A percentile compares a stretch with the other conserved stretches of the same genome.
phyloP scores from a whole-genome alignment of 92 coral and sea anemone genomes.

The Siderastrea radians region DNA sequence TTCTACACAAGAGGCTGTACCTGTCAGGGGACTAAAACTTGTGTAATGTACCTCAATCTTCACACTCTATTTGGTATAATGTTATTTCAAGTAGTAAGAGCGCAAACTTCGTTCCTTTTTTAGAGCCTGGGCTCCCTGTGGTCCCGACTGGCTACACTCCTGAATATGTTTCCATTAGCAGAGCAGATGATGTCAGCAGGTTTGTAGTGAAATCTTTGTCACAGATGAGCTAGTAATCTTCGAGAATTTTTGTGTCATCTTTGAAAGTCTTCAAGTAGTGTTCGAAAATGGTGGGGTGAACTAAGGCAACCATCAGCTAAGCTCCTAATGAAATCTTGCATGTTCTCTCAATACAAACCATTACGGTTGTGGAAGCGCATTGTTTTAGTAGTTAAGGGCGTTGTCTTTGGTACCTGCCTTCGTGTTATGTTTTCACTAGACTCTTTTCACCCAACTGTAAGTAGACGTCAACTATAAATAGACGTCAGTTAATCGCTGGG shows the following conservation, averaged over 20 bases:
- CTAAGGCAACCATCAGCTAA: not conserved
- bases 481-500: too few relatives aligned
- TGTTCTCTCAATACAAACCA: not conserved
- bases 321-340: not conserved
- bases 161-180: slow-evolving; percentile 80
- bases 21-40: too few relatives aligned
- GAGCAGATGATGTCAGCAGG: slow-evolving; percentile 84
- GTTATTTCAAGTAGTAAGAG: not conserved
- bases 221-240: not conserved
- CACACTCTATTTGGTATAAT: too few relatives aligned
- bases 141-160: slow-evolving; percentile 87
- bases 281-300: not conserved
- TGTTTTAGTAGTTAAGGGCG: not conserved
- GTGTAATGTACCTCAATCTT: too few relatives aligned
- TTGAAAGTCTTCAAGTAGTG: not conserved
- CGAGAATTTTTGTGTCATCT: not conserved
- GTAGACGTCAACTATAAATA: too few relatives aligned
- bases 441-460: too few relatives aligned
- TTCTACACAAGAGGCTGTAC: too few relatives aligned
- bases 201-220: not conserved
- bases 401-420: not conserved
- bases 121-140: slow-evolving; percentile 90
- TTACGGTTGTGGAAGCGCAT: not conserved
- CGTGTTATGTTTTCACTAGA: too few relatives aligned
- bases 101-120: not conserved